Evolutionary conservation across 2,888 invertebrate genomes (phyloP).

Genomic region (Trisateles emortualis): DNA sequence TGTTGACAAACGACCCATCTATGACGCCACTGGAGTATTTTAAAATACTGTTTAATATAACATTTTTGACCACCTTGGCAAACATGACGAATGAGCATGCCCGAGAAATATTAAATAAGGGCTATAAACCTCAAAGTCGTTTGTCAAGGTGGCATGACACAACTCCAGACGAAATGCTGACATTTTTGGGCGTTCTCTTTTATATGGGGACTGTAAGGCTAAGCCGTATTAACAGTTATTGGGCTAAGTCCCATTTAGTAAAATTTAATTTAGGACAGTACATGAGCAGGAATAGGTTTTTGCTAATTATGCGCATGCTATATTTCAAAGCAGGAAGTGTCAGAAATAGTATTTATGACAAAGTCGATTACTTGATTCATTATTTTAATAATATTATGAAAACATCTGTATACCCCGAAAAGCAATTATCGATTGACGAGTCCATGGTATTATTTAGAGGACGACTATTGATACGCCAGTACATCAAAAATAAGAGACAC

Average conservation of each 20-base stretch:
- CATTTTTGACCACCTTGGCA: not conserved
- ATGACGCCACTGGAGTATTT: not conserved
- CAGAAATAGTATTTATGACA: not conserved
- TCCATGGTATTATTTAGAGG: slow-evolving; percentile 5
- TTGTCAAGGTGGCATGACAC: not conserved
- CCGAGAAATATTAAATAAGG: not conserved
- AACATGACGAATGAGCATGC: slow-evolving; percentile 1
- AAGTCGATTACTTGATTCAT: not conserved
- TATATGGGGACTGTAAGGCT: not conserved
- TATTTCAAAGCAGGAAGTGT: slow-evolving; percentile 1
- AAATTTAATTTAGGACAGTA: slow-evolving; percentile 7
- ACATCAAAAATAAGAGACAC: slow-evolving; percentile 1
- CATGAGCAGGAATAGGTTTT: slow-evolving; percentile 17
- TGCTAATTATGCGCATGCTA: slow-evolving; percentile 12
- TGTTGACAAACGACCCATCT: not conserved
- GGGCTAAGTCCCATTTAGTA: not conserved
- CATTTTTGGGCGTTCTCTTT: not conserved
- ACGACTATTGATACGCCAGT: slow-evolving; percentile 1
- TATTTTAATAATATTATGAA: slow-evolving; percentile 9
- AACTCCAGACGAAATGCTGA: not conserved
- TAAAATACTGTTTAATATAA: not conserved
- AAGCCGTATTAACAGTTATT: not conserved
- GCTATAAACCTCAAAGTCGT: not conserved
- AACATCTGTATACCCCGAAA: slow-evolving; percentile 6
- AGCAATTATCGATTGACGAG: slow-evolving; percentile 4